phyloP scores from a whole-genome alignment of 2,797 vertebrate species.

The Gastrophryne carolinensis region DNA sequence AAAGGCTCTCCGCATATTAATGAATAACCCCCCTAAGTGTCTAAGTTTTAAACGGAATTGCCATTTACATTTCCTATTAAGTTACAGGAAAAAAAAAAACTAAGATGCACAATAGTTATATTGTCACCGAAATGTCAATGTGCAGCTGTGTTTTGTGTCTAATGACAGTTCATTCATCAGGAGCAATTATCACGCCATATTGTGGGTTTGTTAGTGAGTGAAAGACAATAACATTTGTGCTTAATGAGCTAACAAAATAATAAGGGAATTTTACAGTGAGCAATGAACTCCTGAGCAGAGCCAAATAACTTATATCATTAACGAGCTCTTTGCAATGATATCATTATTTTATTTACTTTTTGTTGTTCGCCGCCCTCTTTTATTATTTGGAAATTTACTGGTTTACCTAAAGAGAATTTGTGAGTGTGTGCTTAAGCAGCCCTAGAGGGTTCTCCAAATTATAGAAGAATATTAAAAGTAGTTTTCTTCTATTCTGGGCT shows the following conservation, averaged over 20 bases:
- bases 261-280: conserved; percentile 3
- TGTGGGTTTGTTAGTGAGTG: conserved; percentile 18
- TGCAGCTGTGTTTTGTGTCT: conserved; percentile 21
- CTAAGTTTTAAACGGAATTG: neutral
- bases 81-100: neutral
- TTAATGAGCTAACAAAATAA: conserved; percentile 39
- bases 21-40: neutral
- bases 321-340: neutral
- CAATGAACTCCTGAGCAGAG: neutral
- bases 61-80: neutral
- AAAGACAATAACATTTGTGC: conserved; percentile 42
- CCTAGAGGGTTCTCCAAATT: too few species aligned
- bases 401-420: neutral
- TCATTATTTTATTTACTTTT: conserved; percentile 15
- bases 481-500: too few species aligned
- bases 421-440: neutral
- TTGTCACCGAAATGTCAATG: neutral
- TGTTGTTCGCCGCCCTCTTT: neutral
- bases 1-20: too few species aligned
- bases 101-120: neutral
- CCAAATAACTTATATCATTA: neutral
- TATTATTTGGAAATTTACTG: neutral
- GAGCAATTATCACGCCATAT: conserved; percentile 44
- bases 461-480: too few species aligned
- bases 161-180: conserved; percentile 41